Conservation (phyloP, 2,797 vertebrate species). For the Sciurus vulgaris region DNA sequence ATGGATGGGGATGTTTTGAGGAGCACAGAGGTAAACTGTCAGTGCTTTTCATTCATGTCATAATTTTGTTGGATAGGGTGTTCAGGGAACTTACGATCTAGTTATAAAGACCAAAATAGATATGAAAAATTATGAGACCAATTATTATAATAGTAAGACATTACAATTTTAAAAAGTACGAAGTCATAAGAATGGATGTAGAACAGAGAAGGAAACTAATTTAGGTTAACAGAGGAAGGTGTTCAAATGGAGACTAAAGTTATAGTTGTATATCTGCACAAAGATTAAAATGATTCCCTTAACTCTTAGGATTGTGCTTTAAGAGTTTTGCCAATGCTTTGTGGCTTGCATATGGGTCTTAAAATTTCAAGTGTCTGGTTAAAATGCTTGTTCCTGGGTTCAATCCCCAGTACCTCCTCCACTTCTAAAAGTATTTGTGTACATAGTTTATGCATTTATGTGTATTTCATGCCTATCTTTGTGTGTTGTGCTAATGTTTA, state of each 20-base stretch:
- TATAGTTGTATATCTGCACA: background rate
- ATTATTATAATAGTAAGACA: background rate
- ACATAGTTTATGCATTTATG: background rate
- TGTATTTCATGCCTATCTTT: background rate
- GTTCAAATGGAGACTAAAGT: background rate
- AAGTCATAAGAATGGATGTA: background rate
- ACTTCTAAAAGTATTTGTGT: background rate
- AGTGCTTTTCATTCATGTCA: background rate
- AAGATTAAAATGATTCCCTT: background rate
- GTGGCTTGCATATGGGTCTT: background rate
- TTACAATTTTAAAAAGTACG: background rate
- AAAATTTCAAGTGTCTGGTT: slow-evolving; percentile 33
- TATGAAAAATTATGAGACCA: background rate
- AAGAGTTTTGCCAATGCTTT: background rate
- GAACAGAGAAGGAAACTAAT: slow-evolving; percentile 15
- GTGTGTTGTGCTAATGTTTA: background rate
- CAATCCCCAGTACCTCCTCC: no score
- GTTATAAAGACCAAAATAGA: slow-evolving; percentile 13
- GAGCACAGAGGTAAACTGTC: background rate
- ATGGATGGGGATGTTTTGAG: background rate
- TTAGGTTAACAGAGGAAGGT: background rate
- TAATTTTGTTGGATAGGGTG: background rate
- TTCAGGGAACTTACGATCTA: background rate
- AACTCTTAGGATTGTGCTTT: slow-evolving; percentile 1
- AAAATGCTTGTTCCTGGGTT: slow-evolving; percentile 11